Conservation (phyloP, 2,888 invertebrate species). For the Drosophila cognata region DNA sequence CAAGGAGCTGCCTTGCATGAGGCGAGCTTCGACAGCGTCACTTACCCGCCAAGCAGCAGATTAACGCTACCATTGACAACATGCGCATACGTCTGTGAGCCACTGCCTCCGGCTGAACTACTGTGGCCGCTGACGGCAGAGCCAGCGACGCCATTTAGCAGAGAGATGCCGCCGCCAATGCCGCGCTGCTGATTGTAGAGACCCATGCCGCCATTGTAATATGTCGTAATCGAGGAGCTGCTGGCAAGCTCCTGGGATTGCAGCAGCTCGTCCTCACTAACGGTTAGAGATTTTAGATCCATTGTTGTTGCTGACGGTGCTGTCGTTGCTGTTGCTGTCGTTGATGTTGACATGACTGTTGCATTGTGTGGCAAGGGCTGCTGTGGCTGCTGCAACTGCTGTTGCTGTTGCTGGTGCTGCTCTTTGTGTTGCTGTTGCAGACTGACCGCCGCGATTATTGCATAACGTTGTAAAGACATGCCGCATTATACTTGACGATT, state of each 20-base stretch:
- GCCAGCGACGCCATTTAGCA: conserved; percentile 62
- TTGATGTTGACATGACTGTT: conserved; percentile 57
- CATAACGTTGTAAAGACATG: conserved; percentile 89
- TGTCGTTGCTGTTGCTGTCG: conserved; percentile 42
- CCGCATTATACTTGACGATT: conserved; percentile 32
- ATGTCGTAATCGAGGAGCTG: conserved; percentile 65
- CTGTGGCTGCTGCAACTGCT: conserved; percentile 43
- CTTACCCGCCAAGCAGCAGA: conserved; percentile 92
- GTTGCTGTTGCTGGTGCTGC: background rate
- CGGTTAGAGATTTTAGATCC: conserved; percentile 21
- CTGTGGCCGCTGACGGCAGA: conserved; percentile 49
- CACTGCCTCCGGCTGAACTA: conserved; percentile 44
- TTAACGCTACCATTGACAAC: conserved; percentile 88
- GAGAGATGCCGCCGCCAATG: conserved; percentile 61
- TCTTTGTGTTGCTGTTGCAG: conserved; percentile 66
- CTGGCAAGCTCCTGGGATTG: conserved; percentile 73
- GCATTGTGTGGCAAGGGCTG: conserved; percentile 40
- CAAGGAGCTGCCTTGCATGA: conserved; percentile 15
- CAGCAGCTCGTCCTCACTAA: conserved; percentile 32
- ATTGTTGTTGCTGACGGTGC: conserved; percentile 32
- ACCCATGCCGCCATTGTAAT: conserved; percentile 83
- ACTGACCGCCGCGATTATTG: conserved; percentile 85
- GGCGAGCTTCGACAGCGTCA: conserved; percentile 22
- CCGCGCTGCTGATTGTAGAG: conserved; percentile 82
- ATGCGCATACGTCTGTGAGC: conserved; percentile 75